phyloP scores from a whole-genome alignment of 1,140 invertebrate species.

The Frieseomelitta varia region DNA sequence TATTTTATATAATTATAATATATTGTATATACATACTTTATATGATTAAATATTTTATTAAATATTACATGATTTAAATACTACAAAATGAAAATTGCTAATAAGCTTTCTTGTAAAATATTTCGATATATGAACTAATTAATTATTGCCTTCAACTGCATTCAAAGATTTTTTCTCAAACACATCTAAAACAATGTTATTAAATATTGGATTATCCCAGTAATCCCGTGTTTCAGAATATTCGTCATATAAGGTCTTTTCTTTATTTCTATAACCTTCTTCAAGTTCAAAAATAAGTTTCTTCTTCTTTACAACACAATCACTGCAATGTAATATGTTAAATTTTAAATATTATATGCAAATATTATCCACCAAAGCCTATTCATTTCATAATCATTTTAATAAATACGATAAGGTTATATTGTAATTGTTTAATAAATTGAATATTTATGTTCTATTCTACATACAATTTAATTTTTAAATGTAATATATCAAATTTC shows the following conservation, averaged over 20 bases:
- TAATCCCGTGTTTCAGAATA: fast-evolving
- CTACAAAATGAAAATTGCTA: not conserved
- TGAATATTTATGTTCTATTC: not conserved
- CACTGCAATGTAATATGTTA: conserved; percentile 9
- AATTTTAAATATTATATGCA: not conserved
- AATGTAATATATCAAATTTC: not conserved
- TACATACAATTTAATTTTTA: not conserved
- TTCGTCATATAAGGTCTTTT: not conserved
- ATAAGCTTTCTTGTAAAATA: not conserved
- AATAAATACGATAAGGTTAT: conserved; percentile 6
- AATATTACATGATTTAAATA: not conserved
- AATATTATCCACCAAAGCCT: not conserved
- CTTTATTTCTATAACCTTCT: not conserved
- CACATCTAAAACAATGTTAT: not conserved
- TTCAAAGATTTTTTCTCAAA: not conserved
- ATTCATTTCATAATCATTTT: not conserved
- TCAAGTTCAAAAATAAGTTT: not conserved
- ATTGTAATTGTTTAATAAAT: not conserved
- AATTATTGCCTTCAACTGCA: not conserved
- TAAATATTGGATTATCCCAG: not conserved
- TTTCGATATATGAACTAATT: not conserved
- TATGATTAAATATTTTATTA: not conserved
- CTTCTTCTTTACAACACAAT: fast-evolving
- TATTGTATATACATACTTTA: conserved; percentile 1
- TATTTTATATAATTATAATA: not conserved